These are phyloP conservation scores for Ophion ellenae DNA, from an alignment of 2,888 invertebrate genomes.

Conservation along the genomic window DNA sequence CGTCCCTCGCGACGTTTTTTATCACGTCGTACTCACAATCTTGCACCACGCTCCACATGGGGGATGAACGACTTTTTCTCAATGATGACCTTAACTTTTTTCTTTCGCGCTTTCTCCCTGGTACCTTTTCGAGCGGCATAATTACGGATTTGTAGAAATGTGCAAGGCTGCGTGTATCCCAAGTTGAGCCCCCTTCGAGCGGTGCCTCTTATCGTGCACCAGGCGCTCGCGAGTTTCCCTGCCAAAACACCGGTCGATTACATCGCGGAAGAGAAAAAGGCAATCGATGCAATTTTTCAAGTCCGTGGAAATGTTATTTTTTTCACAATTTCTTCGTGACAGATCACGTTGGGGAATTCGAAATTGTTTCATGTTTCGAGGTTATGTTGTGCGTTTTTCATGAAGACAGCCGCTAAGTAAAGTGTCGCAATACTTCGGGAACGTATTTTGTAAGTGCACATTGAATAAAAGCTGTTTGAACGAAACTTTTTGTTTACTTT, in stretches of 20 bases:
- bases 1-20: not conserved
- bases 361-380: conserved; percentile 11
- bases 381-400: conserved; percentile 19
- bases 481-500: conserved; percentile 4
- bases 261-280: not conserved
- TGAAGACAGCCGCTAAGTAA: not conserved
- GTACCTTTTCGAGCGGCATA: conserved; percentile 94
- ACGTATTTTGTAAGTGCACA: not conserved
- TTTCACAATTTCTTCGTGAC: not conserved
- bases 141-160: conserved; percentile 77
- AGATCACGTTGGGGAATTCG: not conserved
- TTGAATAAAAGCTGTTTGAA: not conserved
- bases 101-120: conserved; percentile 89
- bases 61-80: conserved; percentile 91
- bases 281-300: not conserved
- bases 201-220: conserved; percentile 33
- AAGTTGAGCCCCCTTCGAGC: conserved; percentile 43
- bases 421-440: not conserved
- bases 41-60: conserved; percentile 87
- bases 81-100: conserved; percentile 91
- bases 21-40: conserved; percentile 83
- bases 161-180: conserved; percentile 52
- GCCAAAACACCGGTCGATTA: not conserved
- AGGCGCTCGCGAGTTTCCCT: conserved; percentile 55
- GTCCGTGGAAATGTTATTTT: not conserved